Conservation (phyloP, 2,113 vertebrate genomes). For the Forbesichthys papilliferus region DNA sequence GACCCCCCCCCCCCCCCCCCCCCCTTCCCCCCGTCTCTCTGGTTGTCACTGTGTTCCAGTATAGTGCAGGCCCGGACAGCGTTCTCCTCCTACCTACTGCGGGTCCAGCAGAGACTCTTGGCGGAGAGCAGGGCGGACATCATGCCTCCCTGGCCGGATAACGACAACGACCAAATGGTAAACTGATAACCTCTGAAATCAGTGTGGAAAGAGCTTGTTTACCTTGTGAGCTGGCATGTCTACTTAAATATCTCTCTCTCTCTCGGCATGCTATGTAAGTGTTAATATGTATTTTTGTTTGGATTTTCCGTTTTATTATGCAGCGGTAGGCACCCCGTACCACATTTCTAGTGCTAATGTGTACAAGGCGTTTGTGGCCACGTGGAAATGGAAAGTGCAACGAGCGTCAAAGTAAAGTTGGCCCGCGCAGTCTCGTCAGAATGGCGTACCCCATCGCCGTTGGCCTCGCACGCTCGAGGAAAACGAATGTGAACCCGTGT, state of each 20-base stretch:
- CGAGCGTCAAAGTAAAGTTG: slow-evolving; percentile 34
- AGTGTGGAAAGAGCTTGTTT: background rate
- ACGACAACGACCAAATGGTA: slow-evolving; percentile 94
- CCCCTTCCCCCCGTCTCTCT: background rate
- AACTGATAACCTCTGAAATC: slow-evolving; percentile 31
- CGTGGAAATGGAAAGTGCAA: slow-evolving; percentile 42
- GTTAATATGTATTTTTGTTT: slow-evolving; percentile 24
- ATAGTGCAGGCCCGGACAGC: slow-evolving; percentile 93
- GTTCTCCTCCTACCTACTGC: slow-evolving; percentile 91
- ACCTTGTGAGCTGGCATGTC: background rate
- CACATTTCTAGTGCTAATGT: slow-evolving; percentile 39
- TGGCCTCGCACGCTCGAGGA: slow-evolving; percentile 41
- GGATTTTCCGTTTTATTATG: slow-evolving; percentile 53
- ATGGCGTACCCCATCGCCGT: slow-evolving; percentile 39
- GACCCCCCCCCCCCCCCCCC: no score
- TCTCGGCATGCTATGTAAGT: background rate
- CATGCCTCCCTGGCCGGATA: slow-evolving; percentile 80
- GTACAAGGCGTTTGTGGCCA: slow-evolving; percentile 46
- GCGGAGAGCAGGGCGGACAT: slow-evolving; percentile 76
- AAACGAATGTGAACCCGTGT: slow-evolving; percentile 29
- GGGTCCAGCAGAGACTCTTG: slow-evolving; percentile 87
- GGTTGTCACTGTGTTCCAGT: slow-evolving; percentile 68
- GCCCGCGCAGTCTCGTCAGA: slow-evolving; percentile 56
- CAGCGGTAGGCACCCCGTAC: slow-evolving; percentile 44
- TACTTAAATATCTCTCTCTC: background rate